Base-by-base conservation (phyloP, 2,113 vertebrate species). In the Halichoeres trimaculatus region DNA sequence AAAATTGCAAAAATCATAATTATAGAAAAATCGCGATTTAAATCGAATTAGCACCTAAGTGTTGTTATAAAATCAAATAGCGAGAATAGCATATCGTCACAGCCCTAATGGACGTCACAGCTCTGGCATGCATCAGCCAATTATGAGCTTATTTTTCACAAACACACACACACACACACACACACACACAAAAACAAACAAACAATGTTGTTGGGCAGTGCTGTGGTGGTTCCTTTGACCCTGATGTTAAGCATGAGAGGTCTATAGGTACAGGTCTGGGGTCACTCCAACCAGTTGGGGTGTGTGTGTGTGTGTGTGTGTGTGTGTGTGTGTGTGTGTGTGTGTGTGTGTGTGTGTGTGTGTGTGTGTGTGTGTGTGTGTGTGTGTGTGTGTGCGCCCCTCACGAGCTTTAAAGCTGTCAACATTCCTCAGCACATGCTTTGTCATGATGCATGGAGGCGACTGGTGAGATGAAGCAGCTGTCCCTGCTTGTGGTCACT, bases 391-490 rank as follows among this genome's bases (percentile, higher is more conserved):
- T 69, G 68, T 80, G 77, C 47, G 13, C 62, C 34, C n/a, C 48
- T 23, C 52, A 0, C 75, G 63, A 79, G 80, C 76, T 86, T 67
- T 82, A 64, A 71, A 71, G 78, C 76, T 75, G 75, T 84, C 80
- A 72, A 68, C 78, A 80, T 87, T 84, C 76, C 57, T 85, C 72
- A 65, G 67, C 70, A 57, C 89, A 84, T 78, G 64, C 69, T 69
- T 71, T 68, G 83, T 84, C 80, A 76, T 71, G 70, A 75, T 80
- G 75, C 78, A 69, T 53, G 23, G 83, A 89, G 81, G 90, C 57
- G 73, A 85, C 69, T 87, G 70, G 68, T 83, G 85, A 91, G 82
- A 85, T 53, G 76, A 80, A 74, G 66, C 89, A 91, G 84, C 81
- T 88, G 88, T 73, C 78, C 51, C 70, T 53, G 77, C 64, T 51